phyloP scores from a whole-genome alignment of 2,888 invertebrate genomes.

The Schrankia costaestrigalis region DNA sequence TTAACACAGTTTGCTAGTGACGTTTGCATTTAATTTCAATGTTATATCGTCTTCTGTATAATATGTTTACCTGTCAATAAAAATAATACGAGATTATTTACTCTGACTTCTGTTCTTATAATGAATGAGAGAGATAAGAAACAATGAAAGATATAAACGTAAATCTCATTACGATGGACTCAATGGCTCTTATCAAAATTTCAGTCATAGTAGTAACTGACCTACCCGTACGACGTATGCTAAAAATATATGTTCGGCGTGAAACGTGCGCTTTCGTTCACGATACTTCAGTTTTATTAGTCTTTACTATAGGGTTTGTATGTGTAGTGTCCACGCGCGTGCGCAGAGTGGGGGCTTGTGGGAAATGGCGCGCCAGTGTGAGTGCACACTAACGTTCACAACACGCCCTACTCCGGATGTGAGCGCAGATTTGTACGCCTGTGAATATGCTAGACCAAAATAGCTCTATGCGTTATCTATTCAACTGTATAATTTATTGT shows the following conservation, averaged over 20 bases:
- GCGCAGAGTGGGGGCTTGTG: constrained; percentile 48
- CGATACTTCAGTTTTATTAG: constrained; percentile 53
- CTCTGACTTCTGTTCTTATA: constrained; percentile 2
- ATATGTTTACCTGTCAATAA: too few species aligned
- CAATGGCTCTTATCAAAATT: constrained; percentile 50
- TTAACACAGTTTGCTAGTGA: too few species aligned
- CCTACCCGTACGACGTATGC: constrained; percentile 65
- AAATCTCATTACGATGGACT: constrained; percentile 35
- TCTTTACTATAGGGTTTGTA: constrained; percentile 40
- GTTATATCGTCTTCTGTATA: too few species aligned
- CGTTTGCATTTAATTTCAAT: too few species aligned
- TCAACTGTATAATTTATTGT: constrained; percentile 43
- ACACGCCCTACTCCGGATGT: constrained; percentile 74
- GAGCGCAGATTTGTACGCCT: constrained; percentile 69
- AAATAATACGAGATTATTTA: too few species aligned
- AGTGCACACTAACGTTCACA: constrained; percentile 45
- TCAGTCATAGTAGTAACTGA: constrained; percentile 72
- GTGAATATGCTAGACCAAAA: constrained; percentile 73
- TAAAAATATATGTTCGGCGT: constrained; percentile 63
- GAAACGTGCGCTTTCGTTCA: constrained; percentile 69
- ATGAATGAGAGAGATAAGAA: constrained; percentile 32
- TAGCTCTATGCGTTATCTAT: constrained; percentile 63
- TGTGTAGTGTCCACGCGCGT: constrained; percentile 37
- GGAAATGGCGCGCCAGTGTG: constrained; percentile 52
- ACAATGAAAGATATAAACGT: constrained; percentile 34